A percentile compares a stretch with the other conserved stretches of the same genome.
These are phyloP conservation scores for Sebastolobus alascanus DNA, from an alignment of 2,797 vertebrate species.

Conservation along the genomic window DNA sequence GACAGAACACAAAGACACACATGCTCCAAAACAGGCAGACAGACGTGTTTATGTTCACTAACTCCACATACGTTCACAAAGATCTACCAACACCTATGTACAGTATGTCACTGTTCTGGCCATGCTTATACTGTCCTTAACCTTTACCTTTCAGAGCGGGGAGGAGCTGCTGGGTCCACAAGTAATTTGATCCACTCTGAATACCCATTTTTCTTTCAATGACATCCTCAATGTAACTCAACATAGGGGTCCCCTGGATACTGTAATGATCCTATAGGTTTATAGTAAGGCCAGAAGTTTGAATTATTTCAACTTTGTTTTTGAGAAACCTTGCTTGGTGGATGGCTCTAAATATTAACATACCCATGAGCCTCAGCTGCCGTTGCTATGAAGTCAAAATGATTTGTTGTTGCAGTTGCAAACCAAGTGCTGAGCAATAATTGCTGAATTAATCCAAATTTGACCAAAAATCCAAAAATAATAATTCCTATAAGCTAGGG, in stretches of 20 bases:
- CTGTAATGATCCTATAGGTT: not conserved
- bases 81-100: not conserved
- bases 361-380: not conserved
- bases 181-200: not conserved
- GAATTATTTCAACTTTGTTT: not conserved
- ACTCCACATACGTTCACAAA: constrained; percentile 2
- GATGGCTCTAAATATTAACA: not conserved
- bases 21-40: constrained; percentile 17
- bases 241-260: not conserved
- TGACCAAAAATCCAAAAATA: not conserved
- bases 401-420: no score
- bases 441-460: not conserved
- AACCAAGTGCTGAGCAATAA: not conserved
- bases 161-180: not conserved
- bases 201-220: not conserved
- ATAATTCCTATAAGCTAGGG: not conserved
- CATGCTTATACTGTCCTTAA: not conserved
- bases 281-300: not conserved
- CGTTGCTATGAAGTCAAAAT: no score
- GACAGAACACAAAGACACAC: constrained; percentile 27
- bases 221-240: not conserved
- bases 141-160: not conserved
- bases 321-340: not conserved
- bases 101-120: not conserved
- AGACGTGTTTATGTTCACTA: not conserved